Base-by-base conservation (phyloP, 2,888 invertebrate genomes). In the Diplazon laetatorius region DNA sequence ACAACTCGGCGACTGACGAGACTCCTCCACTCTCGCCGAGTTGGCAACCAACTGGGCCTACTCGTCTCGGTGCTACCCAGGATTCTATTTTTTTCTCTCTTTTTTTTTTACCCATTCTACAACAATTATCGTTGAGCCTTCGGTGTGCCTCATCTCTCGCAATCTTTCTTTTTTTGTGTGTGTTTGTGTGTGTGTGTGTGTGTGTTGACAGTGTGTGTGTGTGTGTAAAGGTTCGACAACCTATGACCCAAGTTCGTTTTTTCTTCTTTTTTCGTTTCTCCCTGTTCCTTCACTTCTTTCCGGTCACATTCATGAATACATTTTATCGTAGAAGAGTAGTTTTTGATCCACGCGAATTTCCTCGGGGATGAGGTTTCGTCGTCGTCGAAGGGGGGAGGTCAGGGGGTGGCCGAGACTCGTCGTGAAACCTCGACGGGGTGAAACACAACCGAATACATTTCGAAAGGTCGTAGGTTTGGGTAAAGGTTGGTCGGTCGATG, bases 1-100 rank as follows among this genome's bases (percentile, higher is more conserved):
- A 39, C 50, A 37, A 22, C 48, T 48, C 59, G 48, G 60, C 70
- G 70, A 60, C 37, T 9, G 46, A 60, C 16, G 22, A n/a, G n/a
- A n/a, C n/a, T n/a, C n/a, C n/a, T n/a, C n/a, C n/a, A 37, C 59
- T 60, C 60, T 35, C 39, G 12, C 14, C 39, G 4, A 25, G 25
- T 55, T 68, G 42, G 42, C 52, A 68, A 55, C 25, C 20, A 14
- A 20, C 57, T 8, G 12, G n/a, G 25, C n/a, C 18, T 18, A 16
- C 16, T 6, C 3, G 14, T 25, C 5, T n/a, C n/a, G 37, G 10
- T 22, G 14, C n/a, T n/a, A 12, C 22, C 4, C 14, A 8, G 14
- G 5, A 5, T 12, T 60, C 60, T 42, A 60, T 42, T 60, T 60
- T 60, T n/a, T n/a, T n/a, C n/a, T n/a, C n/a, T n/a, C n/a, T n/a